phyloP scores from a whole-genome alignment of 1,140 invertebrate species.

The Tetramorium simillimum region DNA sequence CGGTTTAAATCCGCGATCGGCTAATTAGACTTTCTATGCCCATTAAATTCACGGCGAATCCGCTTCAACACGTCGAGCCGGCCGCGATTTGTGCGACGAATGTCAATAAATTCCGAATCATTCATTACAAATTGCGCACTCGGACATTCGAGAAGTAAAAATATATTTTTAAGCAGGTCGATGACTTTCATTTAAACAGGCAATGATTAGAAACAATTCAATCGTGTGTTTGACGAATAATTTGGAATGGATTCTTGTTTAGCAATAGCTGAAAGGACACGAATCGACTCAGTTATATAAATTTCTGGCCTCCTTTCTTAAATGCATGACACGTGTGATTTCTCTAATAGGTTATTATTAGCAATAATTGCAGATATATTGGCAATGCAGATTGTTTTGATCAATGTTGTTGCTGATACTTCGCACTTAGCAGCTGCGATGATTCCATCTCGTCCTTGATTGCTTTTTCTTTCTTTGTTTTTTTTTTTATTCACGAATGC shows the following conservation, averaged over 20 bases:
- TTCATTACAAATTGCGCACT: background rate
- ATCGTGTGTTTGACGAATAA: background rate
- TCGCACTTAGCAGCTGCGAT: slow-evolving; percentile 50
- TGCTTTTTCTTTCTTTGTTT: slow-evolving; percentile 37
- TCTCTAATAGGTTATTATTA: background rate
- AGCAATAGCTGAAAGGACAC: background rate
- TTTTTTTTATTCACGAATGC: slow-evolving; percentile 56
- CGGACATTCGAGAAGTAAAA: no score
- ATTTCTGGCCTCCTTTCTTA: background rate
- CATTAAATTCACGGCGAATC: background rate
- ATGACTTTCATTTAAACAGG: background rate
- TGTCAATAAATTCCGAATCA: slow-evolving; percentile 20
- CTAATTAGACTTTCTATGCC: slow-evolving; percentile 28
- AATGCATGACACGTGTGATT: background rate
- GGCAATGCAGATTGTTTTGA: background rate
- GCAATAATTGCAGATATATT: background rate
- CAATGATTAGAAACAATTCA: background rate
- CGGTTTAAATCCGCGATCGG: slow-evolving; percentile 18
- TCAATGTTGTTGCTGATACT: background rate
- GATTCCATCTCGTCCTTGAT: slow-evolving; percentile 66
- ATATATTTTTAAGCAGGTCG: slow-evolving; percentile 6
- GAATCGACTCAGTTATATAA: background rate
- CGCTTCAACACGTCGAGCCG: no score
- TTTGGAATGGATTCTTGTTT: background rate
- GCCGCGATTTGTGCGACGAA: background rate